phyloP scores from a whole-genome alignment of 37 sponge, comb jelly and placozoan species.

The Spongilla lacustris region DNA sequence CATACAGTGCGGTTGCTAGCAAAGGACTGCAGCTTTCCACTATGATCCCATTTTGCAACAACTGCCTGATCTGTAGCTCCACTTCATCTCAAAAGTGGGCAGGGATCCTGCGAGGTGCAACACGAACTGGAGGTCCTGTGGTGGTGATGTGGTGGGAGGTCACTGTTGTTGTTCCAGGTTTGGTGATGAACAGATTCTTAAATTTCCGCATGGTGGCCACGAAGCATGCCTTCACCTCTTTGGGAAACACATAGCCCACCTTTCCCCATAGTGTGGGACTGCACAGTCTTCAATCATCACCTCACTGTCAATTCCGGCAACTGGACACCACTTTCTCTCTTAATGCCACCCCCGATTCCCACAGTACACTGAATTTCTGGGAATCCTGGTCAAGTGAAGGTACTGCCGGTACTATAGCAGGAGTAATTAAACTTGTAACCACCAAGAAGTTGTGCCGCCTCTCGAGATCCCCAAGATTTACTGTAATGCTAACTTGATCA shows the following conservation, averaged over 20 bases:
- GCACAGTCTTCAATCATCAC: slow-evolving; percentile 49
- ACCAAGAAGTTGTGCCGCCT: slow-evolving; percentile 40
- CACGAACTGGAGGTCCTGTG: no score
- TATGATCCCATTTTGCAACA: slow-evolving; percentile 71
- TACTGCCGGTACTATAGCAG: neutral
- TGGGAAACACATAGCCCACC: slow-evolving; percentile 30
- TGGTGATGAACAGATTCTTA: slow-evolving; percentile 38
- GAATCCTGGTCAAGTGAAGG: neutral
- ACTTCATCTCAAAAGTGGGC: slow-evolving; percentile 61
- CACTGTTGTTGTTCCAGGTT: slow-evolving; percentile 43
- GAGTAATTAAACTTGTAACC: slow-evolving; percentile 54
- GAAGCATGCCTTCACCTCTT: slow-evolving; percentile 12
- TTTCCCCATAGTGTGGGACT: slow-evolving; percentile 26
- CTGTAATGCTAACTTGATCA: slow-evolving; percentile 26
- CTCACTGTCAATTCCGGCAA: slow-evolving; percentile 9
- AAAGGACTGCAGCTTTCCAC: slow-evolving; percentile 61
- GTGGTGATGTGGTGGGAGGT: slow-evolving; percentile 41
- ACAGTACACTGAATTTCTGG: neutral
- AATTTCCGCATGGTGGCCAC: slow-evolving; percentile 10
- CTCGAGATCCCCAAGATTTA: slow-evolving; percentile 34
- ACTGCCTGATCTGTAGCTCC: slow-evolving; percentile 34
- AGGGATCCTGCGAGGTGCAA: slow-evolving; percentile 52
- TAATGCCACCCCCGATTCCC: slow-evolving; percentile 16
- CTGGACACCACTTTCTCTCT: slow-evolving; percentile 46
- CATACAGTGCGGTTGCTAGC: slow-evolving; percentile 71